Base-by-base conservation (phyloP, 2,113 vertebrate species). In the Struthidea cinerea region DNA sequence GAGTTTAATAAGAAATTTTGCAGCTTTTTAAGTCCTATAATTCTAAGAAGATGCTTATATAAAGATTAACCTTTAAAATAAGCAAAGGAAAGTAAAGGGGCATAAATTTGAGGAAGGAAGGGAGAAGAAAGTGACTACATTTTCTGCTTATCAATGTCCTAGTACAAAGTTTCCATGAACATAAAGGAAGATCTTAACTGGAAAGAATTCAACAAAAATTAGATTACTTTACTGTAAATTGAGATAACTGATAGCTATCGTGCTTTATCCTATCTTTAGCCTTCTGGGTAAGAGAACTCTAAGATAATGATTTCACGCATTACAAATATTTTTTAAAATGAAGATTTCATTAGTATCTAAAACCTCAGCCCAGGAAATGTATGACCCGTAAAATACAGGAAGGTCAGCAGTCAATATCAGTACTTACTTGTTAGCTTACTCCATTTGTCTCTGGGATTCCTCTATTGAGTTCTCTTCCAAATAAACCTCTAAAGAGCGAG, bases 11-110 rank as follows among this genome's bases (percentile, higher is more conserved):
- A 88, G 55, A 95, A 92, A 80, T 92, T 76, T 93, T 90, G 46
- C 75, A 90, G 71, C 67, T 83, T 90, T 50, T 67, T 83, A 90
- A 86, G 6, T 65, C 46, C n/a, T 53, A 32, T 65, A 94, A 53
- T 90, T 82, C 63, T 46, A 78, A 85, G 42, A 64, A 69, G 44
- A 60, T 63, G 8, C 49, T 91, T 96, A 93, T 76, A 91, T 93
- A 95, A 94, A 85, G 69, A 79, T 67, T 95, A 96, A 93, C 70
- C 65, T 95, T 96, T 93, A 95, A 91, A 96, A 83, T 46, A 85
- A 73, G 50, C 15, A 86, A 69, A 47, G 50, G 63, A 88, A 89
- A 92, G 11, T 26, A 68, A 84, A 83, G 82, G 46, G 32, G 20
- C 9, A 93, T 63, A 88, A 92, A 80, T 65, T 53, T 80, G 26